These are phyloP conservation scores for Galbula dea DNA, from an alignment of 2,113 vertebrate species.

Conservation along the genomic window DNA sequence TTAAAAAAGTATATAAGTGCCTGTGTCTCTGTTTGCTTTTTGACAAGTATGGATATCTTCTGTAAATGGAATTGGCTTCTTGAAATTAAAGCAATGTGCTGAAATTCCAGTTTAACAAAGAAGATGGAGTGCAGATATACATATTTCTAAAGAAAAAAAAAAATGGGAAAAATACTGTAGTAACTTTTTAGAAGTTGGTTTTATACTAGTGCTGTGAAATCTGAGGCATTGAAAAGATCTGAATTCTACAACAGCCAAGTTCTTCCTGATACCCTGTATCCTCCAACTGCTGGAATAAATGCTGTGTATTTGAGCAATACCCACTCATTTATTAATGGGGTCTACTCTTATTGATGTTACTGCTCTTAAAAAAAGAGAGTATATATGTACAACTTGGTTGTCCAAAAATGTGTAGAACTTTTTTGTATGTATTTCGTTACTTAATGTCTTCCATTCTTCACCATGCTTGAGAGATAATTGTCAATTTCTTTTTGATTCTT, in stretches of 20 bases:
- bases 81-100: neutral
- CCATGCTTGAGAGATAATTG: neutral
- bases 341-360: neutral
- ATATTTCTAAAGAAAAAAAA: neutral
- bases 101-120: neutral
- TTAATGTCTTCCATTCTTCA: neutral
- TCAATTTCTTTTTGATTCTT: neutral
- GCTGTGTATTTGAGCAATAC: neutral
- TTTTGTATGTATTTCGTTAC: neutral
- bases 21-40: neutral
- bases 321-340: neutral
- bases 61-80: neutral
- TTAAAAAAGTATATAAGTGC: neutral
- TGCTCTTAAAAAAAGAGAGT: neutral
- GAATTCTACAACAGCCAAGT: neutral
- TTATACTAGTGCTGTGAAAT: neutral
- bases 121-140: neutral
- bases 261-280: neutral
- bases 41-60: neutral
- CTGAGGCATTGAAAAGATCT: neutral
- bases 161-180: neutral
- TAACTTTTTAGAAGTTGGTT: neutral
- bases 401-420: neutral
- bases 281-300: neutral
- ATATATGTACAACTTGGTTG: neutral